Base-by-base conservation (phyloP, 2,113 vertebrate genomes). In the Tragelaphus buxtoni region DNA sequence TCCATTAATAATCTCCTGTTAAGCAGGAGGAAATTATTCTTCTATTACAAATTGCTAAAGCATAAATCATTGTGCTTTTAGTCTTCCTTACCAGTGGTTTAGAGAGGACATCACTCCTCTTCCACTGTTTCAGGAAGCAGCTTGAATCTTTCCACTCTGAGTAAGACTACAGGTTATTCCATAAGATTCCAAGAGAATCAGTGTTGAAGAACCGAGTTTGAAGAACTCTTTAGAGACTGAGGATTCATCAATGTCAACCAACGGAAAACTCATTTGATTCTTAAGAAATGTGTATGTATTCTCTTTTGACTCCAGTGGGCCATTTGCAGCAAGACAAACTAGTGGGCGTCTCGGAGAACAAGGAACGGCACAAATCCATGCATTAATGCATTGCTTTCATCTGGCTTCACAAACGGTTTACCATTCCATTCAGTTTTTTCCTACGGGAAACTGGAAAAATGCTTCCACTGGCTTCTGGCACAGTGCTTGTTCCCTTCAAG, bases 331-430 rank as follows among this genome's bases (percentile, higher is more conserved):
- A 92, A 92, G 92, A 96, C 76, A 95, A 91, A 79, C 47, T 13
- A 6, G 79, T 95, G 60, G n/a, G 85, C 0, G 35, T 93, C 55
- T 10, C n/a, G 55, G 90, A 74, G 81, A 77, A 92, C 10, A 80
- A 61, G 76, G 80, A 94, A 79, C 13, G 9, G 61, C 83, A 90
- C 28, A 88, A 88, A 92, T 92, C 81, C 81, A 56, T 83, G 81
- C 94, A 86, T 88, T 96, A 94, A 96, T 17, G 58, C 35, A 39
- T 45, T 10, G 7, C 95, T 96, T 96, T 97, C 77, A 96, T 97
- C 55, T 86, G 32, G 7, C 30, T 65, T 88, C 74, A 47, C 69
- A 94, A 97, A 60, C 2, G 84, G 63, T 95, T 95, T 96, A 77
- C 95, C 95, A 92, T 83, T 79, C 77, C 81, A 47, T 35, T 83